phyloP scores from a whole-genome alignment of 2,113 vertebrate species.

The Passer domesticus region DNA sequence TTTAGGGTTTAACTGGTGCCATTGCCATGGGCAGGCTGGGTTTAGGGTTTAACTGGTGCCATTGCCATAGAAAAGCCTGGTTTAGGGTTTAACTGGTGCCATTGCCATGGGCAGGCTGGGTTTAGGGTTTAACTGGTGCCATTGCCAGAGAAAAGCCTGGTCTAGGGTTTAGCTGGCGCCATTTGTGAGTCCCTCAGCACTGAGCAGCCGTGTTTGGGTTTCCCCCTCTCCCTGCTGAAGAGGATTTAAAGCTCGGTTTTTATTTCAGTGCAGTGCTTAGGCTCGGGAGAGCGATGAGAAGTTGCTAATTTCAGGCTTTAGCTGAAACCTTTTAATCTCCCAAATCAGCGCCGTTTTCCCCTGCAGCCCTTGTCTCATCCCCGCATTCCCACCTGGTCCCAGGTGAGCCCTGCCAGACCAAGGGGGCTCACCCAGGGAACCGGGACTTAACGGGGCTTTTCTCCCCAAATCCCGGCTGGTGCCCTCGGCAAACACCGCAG shows the following conservation, averaged over 20 bases:
- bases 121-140: not conserved
- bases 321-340: constrained; percentile 66
- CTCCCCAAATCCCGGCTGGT: constrained; percentile 26
- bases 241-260: constrained; percentile 17
- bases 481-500: constrained; percentile 34
- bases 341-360: constrained; percentile 26
- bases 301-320: constrained; percentile 71
- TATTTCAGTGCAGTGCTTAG: not conserved
- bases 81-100: not conserved
- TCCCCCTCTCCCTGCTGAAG: not conserved
- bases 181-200: constrained; percentile 51
- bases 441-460: constrained; percentile 23
- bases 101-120: rapidly evolving
- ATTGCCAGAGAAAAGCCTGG: no score
- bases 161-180: no score
- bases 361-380: constrained; percentile 35
- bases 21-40: not conserved
- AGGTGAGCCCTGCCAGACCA: constrained; percentile 48
- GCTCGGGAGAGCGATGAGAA: constrained; percentile 52
- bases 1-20: constrained; percentile 40
- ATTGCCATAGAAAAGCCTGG: rapidly evolving
- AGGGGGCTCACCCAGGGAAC: not conserved
- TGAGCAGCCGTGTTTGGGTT: not conserved
- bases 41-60: not conserved
- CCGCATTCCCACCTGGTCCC: constrained; percentile 5